Base-by-base conservation (phyloP, 2,113 vertebrate genomes). In the Calypte anna region DNA sequence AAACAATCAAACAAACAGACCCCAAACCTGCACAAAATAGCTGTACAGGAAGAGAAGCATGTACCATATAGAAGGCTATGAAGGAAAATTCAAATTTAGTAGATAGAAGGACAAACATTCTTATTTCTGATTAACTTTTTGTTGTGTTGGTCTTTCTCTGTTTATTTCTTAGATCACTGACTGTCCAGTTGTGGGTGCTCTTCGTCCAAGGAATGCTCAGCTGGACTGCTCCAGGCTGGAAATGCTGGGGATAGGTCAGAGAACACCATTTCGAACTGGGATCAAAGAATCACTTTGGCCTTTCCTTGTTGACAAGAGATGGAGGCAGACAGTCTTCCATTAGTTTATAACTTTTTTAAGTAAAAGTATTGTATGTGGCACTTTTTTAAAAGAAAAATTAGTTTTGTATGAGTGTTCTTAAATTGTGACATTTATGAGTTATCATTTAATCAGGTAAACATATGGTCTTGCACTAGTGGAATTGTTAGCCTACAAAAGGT, bases 251-350 rank as follows among this genome's bases (percentile, higher is more conserved):
- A 98, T 99, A 67, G 98, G 98, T 11, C 98, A 99, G 28, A 96
- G 98, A 24, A 98, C 98, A 0, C 98, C 99, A 2, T 99, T 99
- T 96, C 97, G 98, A 86, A 83, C 97, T 14, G 98, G 98, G 51
- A 98, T 99, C 91, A 97, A 92, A 25, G 98, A 99, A 72, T 98
- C 98, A 16, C 98, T 99, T 90, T 99, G 99, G 99, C 99, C 99
- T 43, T 99, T 99, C 95, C 98, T 99, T 15, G 97, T 98, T 2
- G 99, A 99, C 97, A 99, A 99, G 95, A 98, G 98, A 96, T 99
- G 99, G 99, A 98, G 98, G 88, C 99, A 99, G 96, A 99, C 99
- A 0, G 99, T 99, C 78, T 99, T 99, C 96, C 99, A 98, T 96
- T 98, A 98, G 96, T 94, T 97, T 95, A 61, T 94, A 94, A 80